These are phyloP conservation scores for Junco hyemalis DNA, from an alignment of 2,113 vertebrate species.

Conservation along the genomic window DNA sequence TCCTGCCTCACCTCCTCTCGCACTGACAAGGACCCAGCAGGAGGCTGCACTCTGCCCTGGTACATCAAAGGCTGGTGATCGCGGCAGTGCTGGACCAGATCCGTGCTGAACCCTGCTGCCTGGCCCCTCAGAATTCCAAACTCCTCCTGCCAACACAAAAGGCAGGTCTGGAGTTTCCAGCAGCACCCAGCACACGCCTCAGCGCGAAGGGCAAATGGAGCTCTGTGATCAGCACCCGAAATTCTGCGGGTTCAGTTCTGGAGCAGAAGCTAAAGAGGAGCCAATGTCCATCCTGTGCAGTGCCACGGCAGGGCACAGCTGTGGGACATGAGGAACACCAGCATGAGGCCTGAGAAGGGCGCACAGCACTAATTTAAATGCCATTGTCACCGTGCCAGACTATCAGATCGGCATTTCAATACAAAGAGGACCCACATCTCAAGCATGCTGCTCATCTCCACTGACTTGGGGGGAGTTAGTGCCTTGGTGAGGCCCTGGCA, in stretches of 20 bases:
- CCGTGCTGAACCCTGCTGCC: rapidly evolving
- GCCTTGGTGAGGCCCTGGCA: neutral
- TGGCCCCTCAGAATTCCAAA: neutral
- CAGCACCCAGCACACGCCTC: rapidly evolving
- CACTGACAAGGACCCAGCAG: rapidly evolving
- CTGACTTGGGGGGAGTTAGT: neutral
- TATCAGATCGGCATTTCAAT: neutral
- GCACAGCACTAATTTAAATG: neutral
- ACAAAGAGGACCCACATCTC: neutral
- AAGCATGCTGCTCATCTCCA: neutral
- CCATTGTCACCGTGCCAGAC: neutral
- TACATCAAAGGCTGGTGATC: neutral
- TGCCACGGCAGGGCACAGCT: neutral
- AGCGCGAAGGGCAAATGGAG: rapidly evolving
- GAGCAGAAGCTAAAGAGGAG: neutral
- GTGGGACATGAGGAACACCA: neutral
- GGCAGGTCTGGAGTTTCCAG: neutral
- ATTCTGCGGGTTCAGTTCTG: neutral
- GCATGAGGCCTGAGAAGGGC: neutral
- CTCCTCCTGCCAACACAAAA: neutral
- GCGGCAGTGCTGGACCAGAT: neutral
- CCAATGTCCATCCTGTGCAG: neutral
- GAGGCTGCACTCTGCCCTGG: neutral
- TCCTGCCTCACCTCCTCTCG: neutral
- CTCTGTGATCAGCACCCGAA: rapidly evolving